These are phyloP conservation scores for Bufo gargarizans DNA, from an alignment of 2,113 vertebrate genomes.

Conservation along the genomic window DNA sequence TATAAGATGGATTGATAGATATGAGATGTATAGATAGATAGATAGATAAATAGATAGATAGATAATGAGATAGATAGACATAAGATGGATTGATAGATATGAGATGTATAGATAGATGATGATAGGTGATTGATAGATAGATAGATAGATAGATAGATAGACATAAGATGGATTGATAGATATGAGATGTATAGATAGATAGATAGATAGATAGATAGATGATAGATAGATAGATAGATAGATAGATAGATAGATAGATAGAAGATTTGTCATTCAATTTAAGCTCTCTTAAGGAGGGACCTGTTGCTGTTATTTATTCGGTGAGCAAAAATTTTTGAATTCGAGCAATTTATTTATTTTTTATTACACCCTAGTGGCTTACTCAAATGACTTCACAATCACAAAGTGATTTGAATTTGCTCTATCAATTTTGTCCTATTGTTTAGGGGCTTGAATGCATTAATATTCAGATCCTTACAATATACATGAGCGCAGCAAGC, in stretches of 20 bases:
- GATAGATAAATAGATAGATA: not conserved
- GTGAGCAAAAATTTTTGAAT: not conserved
- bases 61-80: not conserved
- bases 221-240: not conserved
- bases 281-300: no score
- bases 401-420: not conserved
- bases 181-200: not conserved
- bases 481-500: not conserved
- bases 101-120: not conserved
- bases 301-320: not conserved
- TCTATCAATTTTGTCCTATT: not conserved
- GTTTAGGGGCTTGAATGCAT: not conserved
- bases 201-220: not conserved
- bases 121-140: not conserved
- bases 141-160: not conserved
- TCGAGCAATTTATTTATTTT: not conserved
- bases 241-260: not conserved
- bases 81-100: not conserved
- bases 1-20: not conserved
- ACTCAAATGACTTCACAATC: not conserved
- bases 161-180: no score
- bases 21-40: not conserved
- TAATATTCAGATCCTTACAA: not conserved
- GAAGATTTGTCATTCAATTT: not conserved
- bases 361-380: not conserved